Base-by-base conservation (phyloP, 30 jellyfish, hydroid and myxozoan species). In the Haliclystus octoradiatus region DNA sequence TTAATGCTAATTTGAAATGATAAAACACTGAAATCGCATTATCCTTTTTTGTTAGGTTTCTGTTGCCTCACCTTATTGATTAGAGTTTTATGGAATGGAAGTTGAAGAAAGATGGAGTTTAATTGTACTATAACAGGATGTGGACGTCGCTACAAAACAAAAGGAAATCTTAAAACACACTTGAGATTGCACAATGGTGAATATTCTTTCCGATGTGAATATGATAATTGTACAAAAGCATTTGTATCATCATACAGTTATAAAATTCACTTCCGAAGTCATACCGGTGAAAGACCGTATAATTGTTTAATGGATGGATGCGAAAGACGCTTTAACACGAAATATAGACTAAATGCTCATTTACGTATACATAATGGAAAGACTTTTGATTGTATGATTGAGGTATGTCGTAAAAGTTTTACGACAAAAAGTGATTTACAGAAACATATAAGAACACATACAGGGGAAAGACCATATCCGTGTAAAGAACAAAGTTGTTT, bases 201-300 rank as follows among this genome's bases (percentile, higher is more conserved):
- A 52, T 84, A 66, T 50, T 74, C 92, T 52, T 84, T 77, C 68
- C 50, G 87, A 30, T 84, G 95, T 71, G 95, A 84, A 35, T 84
- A 76, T 28, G 84, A 77, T 65, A 91, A 91, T 9, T 84, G 95
- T 33, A 91, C 77, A 23, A 84, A 84, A 50, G 88, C 92, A 27
- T 84, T 84, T 73, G 93, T 84, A 15, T 84, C 95, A 30, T 82
- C 95, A 31, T 84, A 84, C 70, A 77, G 95, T 49, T 84, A 75
- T 75, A 84, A 84, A 52, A 81, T 84, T 13, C 95, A 84, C 74
- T 85, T 74, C 66, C 66, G 95, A 50, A 82, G 70, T 29, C 95
- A 84, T 72, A 84, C 95, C n/a, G 82, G 82, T 71, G 95, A 84
- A 60, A 78, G 81, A 52, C 95, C 95, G 2, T 84, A 77, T 64